These are phyloP conservation scores for Daboia siamensis DNA, from an alignment of 2,113 vertebrate species.

Conservation along the genomic window DNA sequence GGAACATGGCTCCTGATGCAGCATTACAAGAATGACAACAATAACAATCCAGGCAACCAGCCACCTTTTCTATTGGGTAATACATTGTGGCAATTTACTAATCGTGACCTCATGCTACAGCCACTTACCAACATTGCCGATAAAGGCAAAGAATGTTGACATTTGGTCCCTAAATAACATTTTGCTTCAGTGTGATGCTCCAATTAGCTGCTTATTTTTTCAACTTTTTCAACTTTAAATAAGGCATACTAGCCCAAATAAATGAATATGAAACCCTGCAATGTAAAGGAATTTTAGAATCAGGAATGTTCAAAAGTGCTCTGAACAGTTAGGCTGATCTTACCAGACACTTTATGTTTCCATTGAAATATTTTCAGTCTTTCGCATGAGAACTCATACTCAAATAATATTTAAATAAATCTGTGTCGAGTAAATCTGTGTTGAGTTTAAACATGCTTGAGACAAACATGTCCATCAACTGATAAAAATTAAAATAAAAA, in stretches of 20 bases:
- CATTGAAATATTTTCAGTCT: background rate
- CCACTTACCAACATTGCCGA: constrained; percentile 12
- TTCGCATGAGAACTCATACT: background rate
- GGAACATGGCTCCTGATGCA: background rate
- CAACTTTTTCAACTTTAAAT: background rate
- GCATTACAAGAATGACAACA: constrained; percentile 38
- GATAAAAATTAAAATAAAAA: background rate
- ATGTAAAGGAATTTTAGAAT: background rate
- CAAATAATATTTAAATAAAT: background rate
- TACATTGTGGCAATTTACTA: background rate
- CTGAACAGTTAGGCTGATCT: background rate
- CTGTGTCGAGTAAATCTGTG: background rate
- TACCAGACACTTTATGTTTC: background rate
- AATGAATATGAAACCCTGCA: background rate
- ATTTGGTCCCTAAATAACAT: constrained; percentile 53
- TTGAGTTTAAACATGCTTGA: background rate
- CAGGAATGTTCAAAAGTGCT: background rate
- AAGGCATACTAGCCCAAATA: background rate
- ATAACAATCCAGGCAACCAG: constrained; percentile 19
- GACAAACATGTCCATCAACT: background rate
- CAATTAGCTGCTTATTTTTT: constrained; percentile 42
- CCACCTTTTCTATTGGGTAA: constrained; percentile 33
- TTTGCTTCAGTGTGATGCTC: constrained; percentile 35
- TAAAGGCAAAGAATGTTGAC: constrained; percentile 19
- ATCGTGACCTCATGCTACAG: constrained; percentile 27